Conservation (phyloP, 2,113 vertebrate genomes). For the Loxodonta africana region DNA sequence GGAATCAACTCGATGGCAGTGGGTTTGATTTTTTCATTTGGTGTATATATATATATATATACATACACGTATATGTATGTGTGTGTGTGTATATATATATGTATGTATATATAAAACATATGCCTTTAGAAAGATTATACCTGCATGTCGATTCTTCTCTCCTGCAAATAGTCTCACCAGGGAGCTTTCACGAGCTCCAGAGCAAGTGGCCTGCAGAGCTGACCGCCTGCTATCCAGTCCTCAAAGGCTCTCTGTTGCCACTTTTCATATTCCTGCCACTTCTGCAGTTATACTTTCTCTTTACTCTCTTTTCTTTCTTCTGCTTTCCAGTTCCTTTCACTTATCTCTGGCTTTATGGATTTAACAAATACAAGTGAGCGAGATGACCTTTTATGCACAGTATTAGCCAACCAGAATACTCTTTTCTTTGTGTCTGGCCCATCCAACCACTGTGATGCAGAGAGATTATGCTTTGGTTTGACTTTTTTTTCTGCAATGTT, state of each 20-base stretch:
- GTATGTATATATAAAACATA: not conserved
- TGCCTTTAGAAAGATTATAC: not conserved
- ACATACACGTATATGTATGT: no score
- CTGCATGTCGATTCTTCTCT: not conserved
- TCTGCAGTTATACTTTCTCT: not conserved
- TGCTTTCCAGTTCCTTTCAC: not conserved
- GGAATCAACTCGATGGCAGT: no score
- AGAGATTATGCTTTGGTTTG: not conserved
- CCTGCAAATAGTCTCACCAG: not conserved
- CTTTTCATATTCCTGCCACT: not conserved
- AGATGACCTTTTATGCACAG: not conserved
- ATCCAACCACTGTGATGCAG: not conserved
- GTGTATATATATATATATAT: no score
- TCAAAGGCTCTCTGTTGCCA: not conserved
- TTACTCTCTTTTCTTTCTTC: not conserved
- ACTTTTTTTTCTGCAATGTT: not conserved
- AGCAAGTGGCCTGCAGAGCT: not conserved
- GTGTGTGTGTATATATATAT: no score
- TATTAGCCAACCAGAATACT: not conserved
- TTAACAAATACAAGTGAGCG: constrained; percentile 38
- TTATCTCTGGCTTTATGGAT: not conserved
- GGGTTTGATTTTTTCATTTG: no score
- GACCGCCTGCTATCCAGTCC: not conserved
- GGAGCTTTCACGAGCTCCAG: not conserved
- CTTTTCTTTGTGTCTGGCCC: not conserved